Evolutionary conservation across 2,888 invertebrate species (phyloP).

Genomic region (Caenorhabditis macrosperma): DNA sequence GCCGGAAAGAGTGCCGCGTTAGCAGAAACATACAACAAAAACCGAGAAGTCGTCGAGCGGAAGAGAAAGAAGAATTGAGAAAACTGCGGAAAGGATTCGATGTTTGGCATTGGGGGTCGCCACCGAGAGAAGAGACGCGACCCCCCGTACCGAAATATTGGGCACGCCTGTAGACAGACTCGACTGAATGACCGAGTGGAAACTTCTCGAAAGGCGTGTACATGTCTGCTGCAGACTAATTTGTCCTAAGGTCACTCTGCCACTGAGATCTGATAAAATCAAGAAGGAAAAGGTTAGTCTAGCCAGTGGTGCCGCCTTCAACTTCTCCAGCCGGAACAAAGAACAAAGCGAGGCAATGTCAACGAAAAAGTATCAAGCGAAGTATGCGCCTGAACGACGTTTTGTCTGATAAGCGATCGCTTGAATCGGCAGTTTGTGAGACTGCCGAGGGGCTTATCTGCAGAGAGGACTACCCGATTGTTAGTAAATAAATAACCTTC

Average conservation of each 20-base stretch:
- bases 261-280: no score
- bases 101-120: neutral
- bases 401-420: no score
- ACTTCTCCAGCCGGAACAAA: no score
- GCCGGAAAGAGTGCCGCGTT: neutral
- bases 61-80: neutral
- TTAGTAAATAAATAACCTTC: constrained; percentile 23
- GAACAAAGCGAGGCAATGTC: no score
- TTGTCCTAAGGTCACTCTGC: neutral
- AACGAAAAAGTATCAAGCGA: no score
- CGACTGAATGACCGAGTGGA: neutral
- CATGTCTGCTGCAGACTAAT: neutral
- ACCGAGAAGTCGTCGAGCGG: no score
- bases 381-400: no score
- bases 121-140: neutral
- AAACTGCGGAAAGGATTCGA: neutral
- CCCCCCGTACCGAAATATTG: neutral
- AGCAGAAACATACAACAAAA: neutral
- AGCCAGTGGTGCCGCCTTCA: no score
- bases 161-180: neutral
- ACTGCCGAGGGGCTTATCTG: neutral
- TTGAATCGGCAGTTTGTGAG: no score
- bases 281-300: no score
- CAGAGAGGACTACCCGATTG: neutral
- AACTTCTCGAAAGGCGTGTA: neutral